phyloP scores from a whole-genome alignment of 1,140 invertebrate species.

The Hyles vespertilio region DNA sequence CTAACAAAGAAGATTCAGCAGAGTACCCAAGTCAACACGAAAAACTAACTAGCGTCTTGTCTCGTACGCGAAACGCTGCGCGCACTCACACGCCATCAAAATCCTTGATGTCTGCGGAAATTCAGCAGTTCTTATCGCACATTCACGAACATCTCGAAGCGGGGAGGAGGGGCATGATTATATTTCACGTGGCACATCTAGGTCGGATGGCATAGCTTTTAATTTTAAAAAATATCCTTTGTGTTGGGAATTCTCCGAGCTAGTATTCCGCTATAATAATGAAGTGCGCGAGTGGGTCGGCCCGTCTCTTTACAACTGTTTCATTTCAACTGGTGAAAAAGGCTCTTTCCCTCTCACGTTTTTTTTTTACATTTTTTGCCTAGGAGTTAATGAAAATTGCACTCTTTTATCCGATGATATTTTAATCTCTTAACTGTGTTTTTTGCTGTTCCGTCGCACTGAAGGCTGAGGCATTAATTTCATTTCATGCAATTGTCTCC shows the following conservation, averaged over 20 bases:
- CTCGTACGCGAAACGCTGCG: no score
- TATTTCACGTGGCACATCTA: slow-evolving; percentile 3
- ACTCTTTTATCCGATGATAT: slow-evolving; percentile 7
- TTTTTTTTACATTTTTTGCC: not conserved
- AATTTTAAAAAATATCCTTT: slow-evolving; percentile 28
- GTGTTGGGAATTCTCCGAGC: slow-evolving; percentile 14
- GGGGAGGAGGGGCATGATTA: not conserved
- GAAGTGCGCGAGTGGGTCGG: slow-evolving; percentile 36
- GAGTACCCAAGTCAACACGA: no score
- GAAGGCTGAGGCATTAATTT: no score
- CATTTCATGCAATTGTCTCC: no score
- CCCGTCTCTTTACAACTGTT: slow-evolving; percentile 32
- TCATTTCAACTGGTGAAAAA: slow-evolving; percentile 14
- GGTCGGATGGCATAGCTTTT: slow-evolving; percentile 16
- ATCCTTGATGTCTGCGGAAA: no score
- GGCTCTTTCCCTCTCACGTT: slow-evolving; percentile 2
- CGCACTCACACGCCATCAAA: no score
- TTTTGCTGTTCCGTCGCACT: not conserved
- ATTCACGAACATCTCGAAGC: no score
- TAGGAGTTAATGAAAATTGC: slow-evolving; percentile 6
- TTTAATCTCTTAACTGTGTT: slow-evolving; percentile 3
- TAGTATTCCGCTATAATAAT: slow-evolving; percentile 35
- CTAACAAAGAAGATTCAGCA: no score
- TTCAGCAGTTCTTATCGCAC: no score
- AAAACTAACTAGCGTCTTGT: no score